Conservation (phyloP, 2,888 invertebrate genomes). For the Drosophila austrosaltans region DNA sequence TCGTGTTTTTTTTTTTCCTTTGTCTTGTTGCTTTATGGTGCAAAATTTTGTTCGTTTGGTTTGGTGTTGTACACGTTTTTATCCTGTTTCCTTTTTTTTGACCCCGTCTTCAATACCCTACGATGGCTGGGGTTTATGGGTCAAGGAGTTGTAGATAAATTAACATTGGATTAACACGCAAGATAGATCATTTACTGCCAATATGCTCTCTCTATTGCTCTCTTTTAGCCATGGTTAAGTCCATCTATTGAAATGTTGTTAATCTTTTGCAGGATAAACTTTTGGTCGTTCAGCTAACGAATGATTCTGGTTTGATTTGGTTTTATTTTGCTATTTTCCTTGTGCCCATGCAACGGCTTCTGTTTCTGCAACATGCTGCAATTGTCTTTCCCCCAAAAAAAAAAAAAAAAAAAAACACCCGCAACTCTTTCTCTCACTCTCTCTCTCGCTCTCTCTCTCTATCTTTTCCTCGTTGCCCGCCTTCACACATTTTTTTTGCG, state of each 20-base stretch:
- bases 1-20: conserved; percentile 8
- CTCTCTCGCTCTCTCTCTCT: too few relatives aligned
- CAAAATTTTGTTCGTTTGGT: conserved; percentile 49
- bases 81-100: conserved; percentile 28
- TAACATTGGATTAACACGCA: too few relatives aligned
- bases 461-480: neutral
- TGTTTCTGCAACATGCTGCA: conserved; percentile 75
- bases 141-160: too few relatives aligned
- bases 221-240: too few relatives aligned
- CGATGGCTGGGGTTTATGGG: neutral
- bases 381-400: conserved; percentile 52
- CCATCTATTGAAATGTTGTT: too few relatives aligned
- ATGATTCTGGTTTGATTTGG: neutral
- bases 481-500: conserved; percentile 73
- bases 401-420: conserved; percentile 25
- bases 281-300: neutral
- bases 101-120: conserved; percentile 9
- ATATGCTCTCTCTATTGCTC: too few relatives aligned
- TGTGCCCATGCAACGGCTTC: conserved; percentile 35
- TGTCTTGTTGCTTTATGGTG: conserved; percentile 57
- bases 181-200: too few relatives aligned
- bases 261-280: neutral
- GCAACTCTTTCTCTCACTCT: conserved; percentile 20
- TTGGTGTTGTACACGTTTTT: conserved; percentile 14
- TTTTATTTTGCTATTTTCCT: conserved; percentile 16